These are phyloP conservation scores for Lepidocyrtinus sp. DNA, from an alignment of 2,888 invertebrate species.

Conservation along the genomic window DNA sequence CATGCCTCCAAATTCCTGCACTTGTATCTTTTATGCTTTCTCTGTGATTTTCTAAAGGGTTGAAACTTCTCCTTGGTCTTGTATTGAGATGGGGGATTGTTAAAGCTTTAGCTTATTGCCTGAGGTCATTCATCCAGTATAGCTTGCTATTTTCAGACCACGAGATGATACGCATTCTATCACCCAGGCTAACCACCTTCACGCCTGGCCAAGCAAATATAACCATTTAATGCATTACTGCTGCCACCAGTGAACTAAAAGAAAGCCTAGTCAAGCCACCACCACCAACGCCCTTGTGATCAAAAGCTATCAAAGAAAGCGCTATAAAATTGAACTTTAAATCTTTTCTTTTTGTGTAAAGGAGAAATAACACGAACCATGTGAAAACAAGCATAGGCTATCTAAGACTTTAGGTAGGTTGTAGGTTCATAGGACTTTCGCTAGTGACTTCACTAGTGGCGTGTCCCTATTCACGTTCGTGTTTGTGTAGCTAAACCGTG, in stretches of 20 bases:
- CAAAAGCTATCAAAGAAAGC: constrained; percentile 49
- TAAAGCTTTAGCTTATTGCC: constrained; percentile 18
- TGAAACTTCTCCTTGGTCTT: too few species aligned
- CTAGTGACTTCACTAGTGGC: constrained; percentile 30
- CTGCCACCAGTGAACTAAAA: too few species aligned
- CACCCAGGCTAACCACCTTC: constrained; percentile 42
- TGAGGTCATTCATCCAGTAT: constrained; percentile 29
- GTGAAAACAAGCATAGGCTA: too few species aligned
- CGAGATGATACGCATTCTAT: constrained; percentile 19
- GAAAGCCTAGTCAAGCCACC: constrained; percentile 32
- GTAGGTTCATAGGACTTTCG: constrained; percentile 8
- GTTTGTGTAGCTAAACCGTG: constrained; percentile 52
- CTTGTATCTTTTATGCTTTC: too few species aligned
- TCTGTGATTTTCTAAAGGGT: too few species aligned
- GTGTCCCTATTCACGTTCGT: constrained; percentile 40
- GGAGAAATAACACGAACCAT: too few species aligned
- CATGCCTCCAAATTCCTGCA: too few species aligned
- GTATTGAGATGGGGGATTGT: background rate
- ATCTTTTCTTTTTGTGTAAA: too few species aligned
- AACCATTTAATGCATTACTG: constrained; percentile 36
- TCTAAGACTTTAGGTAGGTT: too few species aligned
- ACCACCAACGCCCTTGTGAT: constrained; percentile 38
- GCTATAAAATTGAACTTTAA: constrained; percentile 39
- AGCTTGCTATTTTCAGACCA: constrained; percentile 28
- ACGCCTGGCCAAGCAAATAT: constrained; percentile 21